Conservation (phyloP, 2,888 invertebrate genomes). For the Elegia similella region DNA sequence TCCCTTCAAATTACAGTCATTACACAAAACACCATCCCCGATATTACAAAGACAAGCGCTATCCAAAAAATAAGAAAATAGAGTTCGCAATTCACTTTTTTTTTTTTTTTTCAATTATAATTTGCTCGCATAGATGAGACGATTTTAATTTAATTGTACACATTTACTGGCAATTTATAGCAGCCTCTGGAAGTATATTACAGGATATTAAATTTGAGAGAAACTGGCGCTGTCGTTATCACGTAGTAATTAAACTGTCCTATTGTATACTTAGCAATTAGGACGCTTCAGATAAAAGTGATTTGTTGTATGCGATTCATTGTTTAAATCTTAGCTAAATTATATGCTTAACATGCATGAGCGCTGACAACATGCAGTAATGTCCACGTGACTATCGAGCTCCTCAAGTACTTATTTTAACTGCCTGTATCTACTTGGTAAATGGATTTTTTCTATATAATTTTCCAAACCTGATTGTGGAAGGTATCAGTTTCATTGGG, state of each 20-base stretch:
- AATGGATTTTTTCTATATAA: no score
- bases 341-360: no score
- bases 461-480: no score
- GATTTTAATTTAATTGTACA: slow-evolving; percentile 12
- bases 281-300: neutral
- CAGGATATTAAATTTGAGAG: slow-evolving; percentile 7
- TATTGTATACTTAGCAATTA: neutral
- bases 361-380: no score
- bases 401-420: no score
- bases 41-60: neutral
- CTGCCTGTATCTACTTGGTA: no score
- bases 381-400: no score
- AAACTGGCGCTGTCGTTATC: slow-evolving; percentile 1
- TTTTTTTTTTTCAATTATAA: neutral
- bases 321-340: no score
- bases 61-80: neutral
- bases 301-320: neutral
- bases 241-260: slow-evolving; percentile 5
- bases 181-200: slow-evolving; percentile 9
- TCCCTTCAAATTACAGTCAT: no score
- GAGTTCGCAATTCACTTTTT: neutral
- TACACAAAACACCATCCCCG: no score
- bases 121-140: slow-evolving; percentile 1
- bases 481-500: no score
- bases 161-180: slow-evolving; percentile 13